These are phyloP conservation scores for Blastomussa wellsi DNA, from an alignment of 92 coral and sea anemone genomes.

Conservation along the genomic window DNA sequence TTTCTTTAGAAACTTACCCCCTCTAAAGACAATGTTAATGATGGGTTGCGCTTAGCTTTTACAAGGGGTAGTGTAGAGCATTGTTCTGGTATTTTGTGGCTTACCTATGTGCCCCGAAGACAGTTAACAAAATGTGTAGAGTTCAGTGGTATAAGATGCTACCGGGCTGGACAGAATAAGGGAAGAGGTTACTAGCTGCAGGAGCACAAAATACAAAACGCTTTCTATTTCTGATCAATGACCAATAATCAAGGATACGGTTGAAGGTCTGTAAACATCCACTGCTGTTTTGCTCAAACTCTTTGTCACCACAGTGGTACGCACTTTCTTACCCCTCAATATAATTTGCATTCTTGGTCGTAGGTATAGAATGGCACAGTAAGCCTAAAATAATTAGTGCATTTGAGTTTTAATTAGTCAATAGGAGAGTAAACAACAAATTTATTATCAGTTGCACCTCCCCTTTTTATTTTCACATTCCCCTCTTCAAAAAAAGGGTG, in stretches of 20 bases:
- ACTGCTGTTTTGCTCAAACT: slow-evolving; percentile 96
- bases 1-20: too few species aligned
- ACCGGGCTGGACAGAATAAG: too few species aligned
- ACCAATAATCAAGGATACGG: slow-evolving; percentile 66
- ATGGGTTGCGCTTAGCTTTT: too few species aligned
- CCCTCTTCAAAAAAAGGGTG: too few species aligned
- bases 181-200: too few species aligned
- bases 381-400: slow-evolving; percentile 71
- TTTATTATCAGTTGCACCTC: too few species aligned
- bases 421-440: background rate
- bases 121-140: background rate
- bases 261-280: slow-evolving; percentile 68
- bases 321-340: slow-evolving; percentile 84
- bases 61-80: too few species aligned
- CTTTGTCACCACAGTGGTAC: slow-evolving; percentile 85
- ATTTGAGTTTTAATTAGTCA: background rate
- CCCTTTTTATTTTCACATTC: too few species aligned
- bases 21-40: too few species aligned
- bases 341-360: slow-evolving; percentile 95
- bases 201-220: background rate
- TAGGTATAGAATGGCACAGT: slow-evolving; percentile 92
- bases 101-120: background rate
- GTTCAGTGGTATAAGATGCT: background rate
- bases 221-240: background rate
- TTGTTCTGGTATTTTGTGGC: too few species aligned